Evolutionary conservation across 2,888 invertebrate genomes (phyloP).

Genomic region (Ectemnius continuus): DNA sequence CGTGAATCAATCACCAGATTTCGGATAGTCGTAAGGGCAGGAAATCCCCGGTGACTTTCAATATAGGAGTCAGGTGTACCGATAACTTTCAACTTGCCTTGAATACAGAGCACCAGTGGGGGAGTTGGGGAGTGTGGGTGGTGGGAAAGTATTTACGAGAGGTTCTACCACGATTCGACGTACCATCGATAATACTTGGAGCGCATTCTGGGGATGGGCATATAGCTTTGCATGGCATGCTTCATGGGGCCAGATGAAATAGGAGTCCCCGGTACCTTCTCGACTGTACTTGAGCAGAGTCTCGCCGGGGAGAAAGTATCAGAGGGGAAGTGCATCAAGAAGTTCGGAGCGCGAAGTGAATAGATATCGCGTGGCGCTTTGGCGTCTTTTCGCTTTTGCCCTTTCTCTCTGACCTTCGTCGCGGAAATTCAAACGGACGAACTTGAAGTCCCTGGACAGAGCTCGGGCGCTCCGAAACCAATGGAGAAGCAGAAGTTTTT

Average conservation of each 20-base stretch:
- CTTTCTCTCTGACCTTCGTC: constrained; percentile 4
- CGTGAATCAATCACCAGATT: no score
- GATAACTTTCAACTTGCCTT: no score
- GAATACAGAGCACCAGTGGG: no score
- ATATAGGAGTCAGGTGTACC: no score
- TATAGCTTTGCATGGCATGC: constrained; percentile 57
- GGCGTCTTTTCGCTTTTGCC: neutral
- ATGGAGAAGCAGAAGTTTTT: constrained; percentile 41
- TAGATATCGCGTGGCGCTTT: constrained; percentile 39
- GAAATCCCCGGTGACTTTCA: no score
- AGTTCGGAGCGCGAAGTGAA: constrained; percentile 30
- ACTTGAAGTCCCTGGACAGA: constrained; percentile 21
- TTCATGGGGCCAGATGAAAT: constrained; percentile 50
- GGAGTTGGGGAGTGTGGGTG: no score
- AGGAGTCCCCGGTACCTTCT: constrained; percentile 47
- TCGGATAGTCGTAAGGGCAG: no score
- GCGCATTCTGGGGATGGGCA: constrained; percentile 24
- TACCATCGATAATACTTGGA: constrained; percentile 56
- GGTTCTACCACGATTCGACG: constrained; percentile 40
- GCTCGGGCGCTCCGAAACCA: constrained; percentile 11
- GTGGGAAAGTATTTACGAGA: constrained; percentile 54
- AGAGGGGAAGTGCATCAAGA: constrained; percentile 47
- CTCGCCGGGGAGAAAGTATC: constrained; percentile 28
- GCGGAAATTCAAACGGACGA: constrained; percentile 32
- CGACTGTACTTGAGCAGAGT: constrained; percentile 44